phyloP scores from a whole-genome alignment of 2,797 vertebrate genomes.

The Tragopan temminckii region DNA sequence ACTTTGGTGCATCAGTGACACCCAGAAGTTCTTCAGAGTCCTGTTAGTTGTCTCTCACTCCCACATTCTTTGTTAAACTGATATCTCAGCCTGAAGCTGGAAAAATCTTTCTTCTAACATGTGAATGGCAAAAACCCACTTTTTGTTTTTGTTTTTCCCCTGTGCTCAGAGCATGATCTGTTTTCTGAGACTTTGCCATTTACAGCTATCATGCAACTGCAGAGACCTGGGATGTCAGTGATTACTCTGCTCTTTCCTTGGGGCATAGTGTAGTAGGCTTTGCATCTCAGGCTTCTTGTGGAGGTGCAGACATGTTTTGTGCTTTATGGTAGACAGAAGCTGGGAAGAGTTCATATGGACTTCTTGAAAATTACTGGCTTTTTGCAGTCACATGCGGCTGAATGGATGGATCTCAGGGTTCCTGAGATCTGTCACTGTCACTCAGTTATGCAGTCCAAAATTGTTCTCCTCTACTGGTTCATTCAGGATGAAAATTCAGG shows the following conservation, averaged over 20 bases:
- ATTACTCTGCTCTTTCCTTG: neutral
- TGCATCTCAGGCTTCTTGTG: neutral
- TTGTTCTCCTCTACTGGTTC: neutral
- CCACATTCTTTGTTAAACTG: neutral
- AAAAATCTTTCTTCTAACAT: neutral
- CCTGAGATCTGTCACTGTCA: neutral
- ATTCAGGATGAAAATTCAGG: neutral
- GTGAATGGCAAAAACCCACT: neutral
- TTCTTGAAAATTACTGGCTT: neutral
- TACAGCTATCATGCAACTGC: neutral
- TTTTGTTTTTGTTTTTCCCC: neutral
- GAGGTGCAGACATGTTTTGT: neutral
- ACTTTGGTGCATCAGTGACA: neutral
- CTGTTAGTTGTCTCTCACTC: neutral
- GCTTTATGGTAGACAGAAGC: neutral
- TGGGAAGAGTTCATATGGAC: neutral
- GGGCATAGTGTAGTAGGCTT: neutral
- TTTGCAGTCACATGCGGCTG: neutral
- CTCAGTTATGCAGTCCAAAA: neutral
- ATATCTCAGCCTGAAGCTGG: neutral
- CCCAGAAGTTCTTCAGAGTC: neutral
- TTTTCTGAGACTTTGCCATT: neutral
- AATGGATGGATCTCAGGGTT: accelerated
- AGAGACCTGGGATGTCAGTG: neutral
- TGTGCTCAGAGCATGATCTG: neutral